Evolutionary conservation across 1,140 invertebrate species (phyloP), one percentile per base, ranked within the genome.

Genomic region (Sycophila sp.): DNA sequence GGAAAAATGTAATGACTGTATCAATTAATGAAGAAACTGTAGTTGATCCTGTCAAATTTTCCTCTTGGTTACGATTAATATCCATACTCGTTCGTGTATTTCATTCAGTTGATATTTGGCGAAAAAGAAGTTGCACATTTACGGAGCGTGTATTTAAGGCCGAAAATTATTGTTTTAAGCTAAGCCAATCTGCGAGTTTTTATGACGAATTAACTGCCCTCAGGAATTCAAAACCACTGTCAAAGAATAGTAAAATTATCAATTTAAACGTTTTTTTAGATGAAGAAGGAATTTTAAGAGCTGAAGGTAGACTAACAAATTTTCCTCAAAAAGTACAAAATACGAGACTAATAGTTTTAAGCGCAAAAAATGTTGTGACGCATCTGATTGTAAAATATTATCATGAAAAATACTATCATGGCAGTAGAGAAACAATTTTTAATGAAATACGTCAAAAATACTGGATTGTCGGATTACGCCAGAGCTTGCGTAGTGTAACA

Each of bases 381-480:
- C 26, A 22, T 24, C 19, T 24, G n/a, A 8, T 53, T 6, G 3
- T 53, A 24, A 22, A 22, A 22, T 17, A 74, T 17, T 68, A 75
- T 26, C 73, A 74, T 55, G 6, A 19, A 17, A 36, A 62, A 42
- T 42, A 49, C 22, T 67, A 34, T 32, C 75, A 79, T 30, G 60
- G 32, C 1, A 73, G 60, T 4, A 42, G 28, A 10, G 72, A 77
- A 45, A 75, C 63, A 0, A 66, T 78, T 0, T 58, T 78, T 4
- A 73, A 71, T 24, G 73, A 75, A 26, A 30, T 77, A 2, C 49
- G 71, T 26, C 72, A 75, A 24, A 71, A 59, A 72, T 77, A 53
- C 62, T 72, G 69, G 63, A 75, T 77, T 32, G 26, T 65, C 7
- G 60, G 47, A 47, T 32, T 73, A 10, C 28, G 73, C 24, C 56